Percentiles rank a stretch among this genome's conserved stretches.
Conservation (phyloP, 2,113 vertebrate genomes). For the Oceanites oceanicus region DNA sequence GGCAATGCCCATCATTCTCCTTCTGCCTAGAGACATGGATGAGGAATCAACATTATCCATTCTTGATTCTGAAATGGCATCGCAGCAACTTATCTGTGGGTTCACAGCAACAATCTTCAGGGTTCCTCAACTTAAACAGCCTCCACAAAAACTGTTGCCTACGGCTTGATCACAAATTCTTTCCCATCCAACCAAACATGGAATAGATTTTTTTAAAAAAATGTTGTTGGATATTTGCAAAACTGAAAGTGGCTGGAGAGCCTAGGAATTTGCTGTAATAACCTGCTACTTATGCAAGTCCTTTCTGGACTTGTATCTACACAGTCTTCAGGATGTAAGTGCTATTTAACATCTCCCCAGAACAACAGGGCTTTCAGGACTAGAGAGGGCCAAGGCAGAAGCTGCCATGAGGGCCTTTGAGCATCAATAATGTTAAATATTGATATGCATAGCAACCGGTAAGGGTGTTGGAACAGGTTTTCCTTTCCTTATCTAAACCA, state of each 20-base stretch:
- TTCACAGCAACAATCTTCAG: neutral
- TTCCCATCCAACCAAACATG: neutral
- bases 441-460: neutral
- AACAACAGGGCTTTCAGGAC: neutral
- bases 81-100: neutral
- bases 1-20: neutral
- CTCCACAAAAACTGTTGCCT: neutral
- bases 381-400: neutral
- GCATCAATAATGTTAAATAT: neutral
- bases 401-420: neutral
- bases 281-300: neutral
- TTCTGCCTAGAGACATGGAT: neutral
- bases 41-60: neutral
- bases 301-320: neutral
- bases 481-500: neutral
- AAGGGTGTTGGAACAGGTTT: neutral
- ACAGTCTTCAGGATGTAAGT: neutral
- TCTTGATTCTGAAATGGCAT: neutral
- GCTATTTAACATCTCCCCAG: neutral
- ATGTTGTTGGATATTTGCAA: neutral
- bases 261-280: neutral
- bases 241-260: neutral
- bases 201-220: neutral
- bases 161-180: neutral
- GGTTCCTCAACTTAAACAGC: neutral